Percentiles rank a stretch among this genome's conserved stretches.
These are phyloP conservation scores for Thalassaphorura encarpata DNA, from an alignment of 1,140 invertebrate species.

Conservation along the genomic window DNA sequence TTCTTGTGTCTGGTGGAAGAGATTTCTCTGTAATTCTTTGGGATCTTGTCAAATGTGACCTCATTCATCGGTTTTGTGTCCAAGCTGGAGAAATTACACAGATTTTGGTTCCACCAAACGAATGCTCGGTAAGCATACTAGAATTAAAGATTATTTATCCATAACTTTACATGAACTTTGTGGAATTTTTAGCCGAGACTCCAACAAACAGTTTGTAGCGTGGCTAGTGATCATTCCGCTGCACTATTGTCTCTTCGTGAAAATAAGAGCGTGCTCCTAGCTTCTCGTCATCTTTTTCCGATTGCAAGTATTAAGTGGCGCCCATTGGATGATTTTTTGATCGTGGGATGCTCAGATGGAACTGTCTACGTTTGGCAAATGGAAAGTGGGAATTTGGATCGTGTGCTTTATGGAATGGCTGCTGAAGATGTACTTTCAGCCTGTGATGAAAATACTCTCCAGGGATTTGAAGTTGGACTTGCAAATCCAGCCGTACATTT, in stretches of 20 bases:
- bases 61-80: constrained; percentile 91
- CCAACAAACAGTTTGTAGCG: constrained; percentile 89
- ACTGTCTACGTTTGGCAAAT: constrained; percentile 99
- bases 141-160: not conserved
- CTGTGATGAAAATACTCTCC: constrained; percentile 65
- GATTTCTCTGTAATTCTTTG: constrained; percentile 97
- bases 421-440: constrained; percentile 93
- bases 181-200: constrained; percentile 73
- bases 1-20: constrained; percentile 88
- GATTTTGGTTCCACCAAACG: constrained; percentile 21
- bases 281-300: constrained; percentile 91
- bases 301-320: constrained; percentile 94
- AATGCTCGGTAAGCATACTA: constrained; percentile 18
- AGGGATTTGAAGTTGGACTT: constrained; percentile 50
- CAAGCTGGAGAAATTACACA: constrained; percentile 53
- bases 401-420: constrained; percentile 87
- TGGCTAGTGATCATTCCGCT: constrained; percentile 95
- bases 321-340: constrained; percentile 94
- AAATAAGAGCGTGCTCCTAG: constrained; percentile 86
- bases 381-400: constrained; percentile 95
- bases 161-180: not conserved
- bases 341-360: constrained; percentile 94
- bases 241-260: constrained; percentile 87
- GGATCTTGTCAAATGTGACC: constrained; percentile 83
- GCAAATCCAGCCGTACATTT: constrained; percentile 91